These are phyloP conservation scores for Scolopax mira DNA, from an alignment of 2,113 vertebrate species.

Conservation along the genomic window DNA sequence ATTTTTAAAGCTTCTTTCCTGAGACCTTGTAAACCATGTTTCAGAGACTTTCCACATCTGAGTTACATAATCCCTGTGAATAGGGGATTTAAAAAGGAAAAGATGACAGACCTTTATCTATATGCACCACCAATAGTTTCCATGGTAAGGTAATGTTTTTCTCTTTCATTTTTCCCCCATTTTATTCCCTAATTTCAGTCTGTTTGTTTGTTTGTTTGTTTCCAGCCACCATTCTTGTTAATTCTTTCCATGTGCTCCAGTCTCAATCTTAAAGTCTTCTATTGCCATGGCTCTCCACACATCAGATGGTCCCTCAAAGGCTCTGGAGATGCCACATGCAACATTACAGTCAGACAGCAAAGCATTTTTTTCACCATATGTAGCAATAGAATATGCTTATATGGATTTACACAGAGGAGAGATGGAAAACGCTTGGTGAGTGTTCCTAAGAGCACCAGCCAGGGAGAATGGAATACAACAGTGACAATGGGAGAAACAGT, in stretches of 20 bases:
- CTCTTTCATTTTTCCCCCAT: neutral
- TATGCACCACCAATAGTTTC: neutral
- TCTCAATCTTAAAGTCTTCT: neutral
- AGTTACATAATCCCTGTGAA: constrained; percentile 10
- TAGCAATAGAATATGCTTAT: neutral
- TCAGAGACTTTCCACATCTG: neutral
- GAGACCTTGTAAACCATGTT: neutral
- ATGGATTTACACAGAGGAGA: neutral
- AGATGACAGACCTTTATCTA: constrained; percentile 1
- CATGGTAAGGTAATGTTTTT: neutral
- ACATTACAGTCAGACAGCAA: neutral
- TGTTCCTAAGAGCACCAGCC: neutral
- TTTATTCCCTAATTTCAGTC: neutral
- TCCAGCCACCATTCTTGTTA: neutral
- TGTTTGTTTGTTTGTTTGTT: neutral
- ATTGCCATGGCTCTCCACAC: neutral
- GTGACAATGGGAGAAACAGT: neutral
- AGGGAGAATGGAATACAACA: neutral
- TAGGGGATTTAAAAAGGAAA: neutral
- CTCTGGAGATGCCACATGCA: neutral
- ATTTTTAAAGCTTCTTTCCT: neutral
- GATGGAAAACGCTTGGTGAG: neutral
- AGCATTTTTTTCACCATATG: neutral
- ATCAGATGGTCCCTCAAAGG: neutral
- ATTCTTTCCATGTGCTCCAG: neutral